Conservation (phyloP, 2,797 vertebrate genomes). For the Syndactyla subalaris region DNA sequence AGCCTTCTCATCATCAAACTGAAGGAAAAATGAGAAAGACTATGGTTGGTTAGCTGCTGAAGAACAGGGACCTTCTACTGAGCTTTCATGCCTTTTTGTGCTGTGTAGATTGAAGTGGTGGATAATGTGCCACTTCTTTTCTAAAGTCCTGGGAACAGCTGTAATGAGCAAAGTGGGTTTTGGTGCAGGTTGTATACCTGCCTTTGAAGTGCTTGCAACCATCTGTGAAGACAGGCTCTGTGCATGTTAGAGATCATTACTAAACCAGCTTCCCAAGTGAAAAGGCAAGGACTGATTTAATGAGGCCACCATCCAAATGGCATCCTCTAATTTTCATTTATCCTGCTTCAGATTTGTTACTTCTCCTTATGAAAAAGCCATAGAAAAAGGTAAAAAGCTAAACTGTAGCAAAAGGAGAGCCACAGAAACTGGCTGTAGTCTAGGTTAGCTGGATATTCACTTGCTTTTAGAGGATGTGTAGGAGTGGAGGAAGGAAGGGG, state of each 20-base stretch:
- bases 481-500: constrained; percentile 56
- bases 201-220: constrained; percentile 50
- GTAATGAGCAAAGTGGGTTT: constrained; percentile 34
- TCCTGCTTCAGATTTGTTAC: constrained; percentile 2
- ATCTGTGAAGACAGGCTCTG: constrained; percentile 46
- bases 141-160: constrained; percentile 46
- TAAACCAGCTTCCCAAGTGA: constrained; percentile 37
- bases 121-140: constrained; percentile 30
- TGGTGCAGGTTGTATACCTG: constrained; percentile 38
- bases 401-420: constrained; percentile 18
- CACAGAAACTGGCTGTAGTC: neutral
- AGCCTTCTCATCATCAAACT: neutral
- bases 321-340: constrained; percentile 34
- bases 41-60: neutral
- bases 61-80: constrained; percentile 11
- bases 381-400: constrained; percentile 42
- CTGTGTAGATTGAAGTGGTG: constrained; percentile 6
- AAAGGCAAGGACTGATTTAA: constrained; percentile 55
- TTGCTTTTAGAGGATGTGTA: constrained; percentile 38
- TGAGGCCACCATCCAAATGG: constrained; percentile 29
- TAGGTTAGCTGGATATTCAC: constrained; percentile 55
- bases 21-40: neutral
- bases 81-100: constrained; percentile 46
- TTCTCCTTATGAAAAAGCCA: constrained; percentile 42
- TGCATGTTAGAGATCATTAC: constrained; percentile 45